Evolutionary conservation across 1,140 invertebrate species (phyloP), one percentile per base, ranked within the genome.

Genomic region (Drosophila malerkotliana): DNA sequence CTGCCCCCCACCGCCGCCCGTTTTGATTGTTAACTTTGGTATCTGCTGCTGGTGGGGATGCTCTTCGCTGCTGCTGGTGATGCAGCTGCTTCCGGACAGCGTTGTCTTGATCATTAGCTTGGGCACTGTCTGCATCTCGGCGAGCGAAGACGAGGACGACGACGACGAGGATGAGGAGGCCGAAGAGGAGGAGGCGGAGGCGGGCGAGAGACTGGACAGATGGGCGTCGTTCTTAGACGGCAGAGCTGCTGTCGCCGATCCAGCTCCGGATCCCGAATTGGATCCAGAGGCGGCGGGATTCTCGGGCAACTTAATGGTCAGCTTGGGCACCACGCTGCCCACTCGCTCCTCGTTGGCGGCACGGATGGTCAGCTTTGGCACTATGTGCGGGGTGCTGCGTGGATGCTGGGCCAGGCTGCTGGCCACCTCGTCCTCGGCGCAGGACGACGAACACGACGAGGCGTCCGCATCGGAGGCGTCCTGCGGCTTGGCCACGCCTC

Each of bases 101-200:
- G 79, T 91, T 14, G 90, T 90, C 64, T 91, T 91, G 26, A 91
- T 91, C 64, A 90, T 91, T 49, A 91, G 69, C 56, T 91, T 91
- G 9, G 90, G 90, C 60, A 91, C 84, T n/a, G 72, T 69, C 44
- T 48, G 82, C 54, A 52, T 52, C 51, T 72, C 59, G 4, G 60
- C 41, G 41, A 77, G 51, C 14, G 81, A 81, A 14, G 72, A 66
- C 4, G 59, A 57, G 9, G 81, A 87, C 0, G 79, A 87, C 8
- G 79, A 83, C 0, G 67, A 71, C 1, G 63, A 81, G 5, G 77
- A 69, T 7, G 61, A 61, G 9, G 81, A 87, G 0, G 79, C 82
- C 5, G 79, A 84, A 4, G 76, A 77, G 1, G 83, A 88, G 3
- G 72, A 87, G 21, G 81, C 75, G 14, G 76, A 79, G 41, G 77